Conservation (phyloP, 2,888 invertebrate species). For the Sesamia inferens region DNA sequence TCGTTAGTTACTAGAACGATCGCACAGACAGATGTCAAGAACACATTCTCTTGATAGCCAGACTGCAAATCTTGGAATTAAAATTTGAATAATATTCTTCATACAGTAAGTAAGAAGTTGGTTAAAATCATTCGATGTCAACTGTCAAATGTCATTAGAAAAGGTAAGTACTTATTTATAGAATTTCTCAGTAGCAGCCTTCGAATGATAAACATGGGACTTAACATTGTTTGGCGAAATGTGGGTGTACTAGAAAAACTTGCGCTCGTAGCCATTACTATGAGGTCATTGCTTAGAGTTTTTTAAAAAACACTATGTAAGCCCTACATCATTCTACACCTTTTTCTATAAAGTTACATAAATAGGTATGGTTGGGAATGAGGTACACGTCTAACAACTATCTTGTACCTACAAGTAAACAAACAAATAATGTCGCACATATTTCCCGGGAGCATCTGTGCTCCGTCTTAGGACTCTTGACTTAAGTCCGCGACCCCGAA, state of each 20-base stretch:
- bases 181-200: no score
- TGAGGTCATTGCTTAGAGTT: neutral
- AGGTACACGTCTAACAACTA: no score
- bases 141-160: neutral
- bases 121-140: neutral
- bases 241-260: no score
- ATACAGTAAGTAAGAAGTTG: no score
- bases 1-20: neutral
- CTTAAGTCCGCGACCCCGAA: conserved; percentile 63
- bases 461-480: conserved; percentile 60
- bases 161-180: neutral
- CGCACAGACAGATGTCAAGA: neutral
- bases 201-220: no score
- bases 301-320: neutral
- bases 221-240: no score
- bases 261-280: neutral
- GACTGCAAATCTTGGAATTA: no score
- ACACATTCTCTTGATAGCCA: no score
- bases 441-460: conserved; percentile 60
- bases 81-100: no score
- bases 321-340: neutral
- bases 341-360: neutral
- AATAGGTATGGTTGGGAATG: no score
- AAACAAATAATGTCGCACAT: conserved; percentile 39
- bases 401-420: no score